Evolutionary conservation across 2,797 vertebrate species (phyloP), one percentile per base, ranked within the genome.

Genomic region (Miichthys miiuy): DNA sequence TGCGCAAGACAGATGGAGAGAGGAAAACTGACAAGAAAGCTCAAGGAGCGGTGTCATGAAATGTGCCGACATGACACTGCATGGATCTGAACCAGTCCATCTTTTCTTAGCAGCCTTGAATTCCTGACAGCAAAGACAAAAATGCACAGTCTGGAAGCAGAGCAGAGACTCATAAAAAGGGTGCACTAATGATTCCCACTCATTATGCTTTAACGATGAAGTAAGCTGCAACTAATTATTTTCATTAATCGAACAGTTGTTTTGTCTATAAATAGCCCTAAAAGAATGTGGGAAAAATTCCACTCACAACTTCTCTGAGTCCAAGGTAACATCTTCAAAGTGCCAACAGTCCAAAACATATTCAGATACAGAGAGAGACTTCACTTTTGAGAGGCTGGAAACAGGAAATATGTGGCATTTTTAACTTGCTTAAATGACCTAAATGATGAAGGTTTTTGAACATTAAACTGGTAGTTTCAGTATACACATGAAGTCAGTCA

Each of bases 41-140:
- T 75, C 34, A 44, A 74, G 57, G 58, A 70, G 63, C 5, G 16
- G 41, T 27, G 56, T 63, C 52, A 66, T 91, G 70, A 89, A 90
- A 87, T 82, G 86, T 89, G 72, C 61, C 77, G 77, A 90, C 87
- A 86, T 82, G 79, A 91, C 72, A 60, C 14, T 20, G 83, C 63
- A 25, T 34, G n/a, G 79, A 58, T 77, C 74, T 72, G 42, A 76
- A 65, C 20, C 12, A 54, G 68, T 76, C 65, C 75, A 48, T 79
- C 81, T 85, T 67, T 79, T 68, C 57, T 79, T 14, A 48, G 85
- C 83, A 77, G 79, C 57, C 60, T 79, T 38, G 44, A 71, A 64
- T 58, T 79, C 68, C 64, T 79, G 75, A 77, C 72, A 57, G 77
- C 67, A 21, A 2, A 69, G 74, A 66, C 69, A 60, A 62, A 75